Conservation (phyloP, 2,888 invertebrate genomes). For the Limenitis camilla region DNA sequence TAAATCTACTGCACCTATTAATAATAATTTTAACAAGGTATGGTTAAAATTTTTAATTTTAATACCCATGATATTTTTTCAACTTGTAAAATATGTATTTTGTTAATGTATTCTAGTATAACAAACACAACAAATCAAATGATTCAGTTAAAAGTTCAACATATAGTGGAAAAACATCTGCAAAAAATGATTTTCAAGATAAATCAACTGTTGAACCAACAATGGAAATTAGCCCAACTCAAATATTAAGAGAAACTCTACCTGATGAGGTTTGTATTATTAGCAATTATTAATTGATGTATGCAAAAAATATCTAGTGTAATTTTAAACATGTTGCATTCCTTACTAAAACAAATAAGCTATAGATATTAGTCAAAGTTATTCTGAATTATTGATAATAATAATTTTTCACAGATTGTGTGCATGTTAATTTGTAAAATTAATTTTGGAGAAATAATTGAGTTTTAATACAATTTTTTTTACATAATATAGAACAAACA, state of each 20-base stretch:
- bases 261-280: slow-evolving; percentile 39
- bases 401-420: too few relatives aligned
- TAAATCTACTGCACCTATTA: slow-evolving; percentile 40
- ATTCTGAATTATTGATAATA: too few relatives aligned
- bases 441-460: background rate
- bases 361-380: too few relatives aligned
- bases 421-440: too few relatives aligned
- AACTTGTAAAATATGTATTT: background rate
- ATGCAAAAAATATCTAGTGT: too few relatives aligned
- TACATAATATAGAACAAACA: slow-evolving; percentile 53
- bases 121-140: slow-evolving; percentile 37
- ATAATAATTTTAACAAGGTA: slow-evolving; percentile 52
- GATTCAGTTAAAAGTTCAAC: slow-evolving; percentile 37
- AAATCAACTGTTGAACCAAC: slow-evolving; percentile 28
- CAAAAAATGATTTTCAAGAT: slow-evolving; percentile 37
- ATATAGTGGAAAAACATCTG: slow-evolving; percentile 34
- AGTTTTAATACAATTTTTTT: slow-evolving; percentile 1
- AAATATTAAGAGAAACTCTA: slow-evolving; percentile 31
- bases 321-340: too few relatives aligned
- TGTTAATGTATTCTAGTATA: slow-evolving; percentile 30
- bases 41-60: slow-evolving; percentile 10
- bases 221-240: slow-evolving; percentile 33
- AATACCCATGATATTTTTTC: background rate
- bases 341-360: too few relatives aligned
- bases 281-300: background rate